Evolutionary conservation across 2,797 vertebrate species (phyloP).

Genomic region (Odontamblyopus rebecca): DNA sequence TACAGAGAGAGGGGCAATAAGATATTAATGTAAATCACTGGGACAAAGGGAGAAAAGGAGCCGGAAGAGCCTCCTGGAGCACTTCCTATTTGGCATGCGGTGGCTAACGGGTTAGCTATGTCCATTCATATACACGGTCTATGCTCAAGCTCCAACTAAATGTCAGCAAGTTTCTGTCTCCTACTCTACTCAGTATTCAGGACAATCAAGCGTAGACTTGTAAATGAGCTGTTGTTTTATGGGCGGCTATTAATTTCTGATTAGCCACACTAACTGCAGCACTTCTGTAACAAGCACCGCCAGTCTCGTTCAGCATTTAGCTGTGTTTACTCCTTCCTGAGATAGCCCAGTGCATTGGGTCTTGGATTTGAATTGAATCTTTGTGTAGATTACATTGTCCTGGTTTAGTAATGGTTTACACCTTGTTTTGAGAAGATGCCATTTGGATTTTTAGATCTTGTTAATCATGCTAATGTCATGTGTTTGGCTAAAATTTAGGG

Average conservation of each 20-base stretch:
- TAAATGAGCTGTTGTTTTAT: constrained; percentile 62
- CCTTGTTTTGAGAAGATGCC: background rate
- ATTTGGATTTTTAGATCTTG: background rate
- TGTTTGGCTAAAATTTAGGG: background rate
- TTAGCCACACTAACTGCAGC: constrained; percentile 56
- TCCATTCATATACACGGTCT: too few relatives aligned
- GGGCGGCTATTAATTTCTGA: constrained; percentile 57
- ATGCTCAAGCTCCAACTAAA: background rate
- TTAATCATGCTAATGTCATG: background rate
- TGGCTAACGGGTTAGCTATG: too few relatives aligned
- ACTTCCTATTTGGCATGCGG: too few relatives aligned
- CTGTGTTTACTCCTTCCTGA: constrained; percentile 38
- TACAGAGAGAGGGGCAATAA: too few relatives aligned
- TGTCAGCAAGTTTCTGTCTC: constrained; percentile 8
- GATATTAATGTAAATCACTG: too few relatives aligned
- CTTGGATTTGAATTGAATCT: background rate
- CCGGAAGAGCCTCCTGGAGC: too few relatives aligned
- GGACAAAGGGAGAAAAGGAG: too few relatives aligned
- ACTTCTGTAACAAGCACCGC: constrained; percentile 42
- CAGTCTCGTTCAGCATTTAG: constrained; percentile 51
- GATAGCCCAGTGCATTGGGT: constrained; percentile 26
- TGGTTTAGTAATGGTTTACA: background rate
- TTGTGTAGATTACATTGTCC: background rate
- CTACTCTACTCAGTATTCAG: constrained; percentile 47
- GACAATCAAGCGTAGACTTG: constrained; percentile 50